Conservation (phyloP, 2,888 invertebrate species). For the Balanococcus diminutus region DNA sequence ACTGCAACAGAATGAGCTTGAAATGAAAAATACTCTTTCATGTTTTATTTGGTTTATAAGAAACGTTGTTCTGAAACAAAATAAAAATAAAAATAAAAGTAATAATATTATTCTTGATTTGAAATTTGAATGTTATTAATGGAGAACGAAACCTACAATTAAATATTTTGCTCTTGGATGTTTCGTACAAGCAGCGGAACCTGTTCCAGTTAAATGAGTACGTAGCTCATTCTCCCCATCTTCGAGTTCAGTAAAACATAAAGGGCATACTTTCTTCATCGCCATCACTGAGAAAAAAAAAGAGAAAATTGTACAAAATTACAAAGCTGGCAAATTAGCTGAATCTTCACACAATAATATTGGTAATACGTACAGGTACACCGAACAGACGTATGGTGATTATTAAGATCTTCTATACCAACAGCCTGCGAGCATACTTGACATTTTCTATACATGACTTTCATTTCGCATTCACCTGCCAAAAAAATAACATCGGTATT, state of each 20-base stretch:
- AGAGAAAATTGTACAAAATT: not conserved
- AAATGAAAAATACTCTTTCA: not conserved
- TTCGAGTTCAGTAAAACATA: constrained; percentile 47
- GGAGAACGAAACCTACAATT: not conserved
- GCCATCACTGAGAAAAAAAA: constrained; percentile 27
- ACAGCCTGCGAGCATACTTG: constrained; percentile 75
- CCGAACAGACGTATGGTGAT: constrained; percentile 55
- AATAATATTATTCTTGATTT: too few relatives aligned
- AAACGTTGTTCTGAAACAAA: constrained; percentile 8
- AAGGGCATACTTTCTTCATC: constrained; percentile 46
- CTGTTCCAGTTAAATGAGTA: constrained; percentile 12
- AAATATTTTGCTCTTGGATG: constrained; percentile 48
- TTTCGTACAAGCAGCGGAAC: constrained; percentile 28
- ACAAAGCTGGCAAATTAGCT: not conserved
- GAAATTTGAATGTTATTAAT: too few relatives aligned
- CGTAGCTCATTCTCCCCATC: constrained; percentile 25
- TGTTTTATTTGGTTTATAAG: not conserved
- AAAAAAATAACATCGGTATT: not conserved
- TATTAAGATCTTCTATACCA: constrained; percentile 57
- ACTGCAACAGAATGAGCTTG: not conserved
- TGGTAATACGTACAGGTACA: constrained; percentile 28
- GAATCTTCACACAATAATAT: not conserved
- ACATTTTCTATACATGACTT: constrained; percentile 73
- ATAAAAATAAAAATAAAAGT: not conserved
- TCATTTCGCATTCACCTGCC: constrained; percentile 75